Evolutionary conservation across 2,888 invertebrate species (phyloP).

Genomic region (Uropetala carovei): DNA sequence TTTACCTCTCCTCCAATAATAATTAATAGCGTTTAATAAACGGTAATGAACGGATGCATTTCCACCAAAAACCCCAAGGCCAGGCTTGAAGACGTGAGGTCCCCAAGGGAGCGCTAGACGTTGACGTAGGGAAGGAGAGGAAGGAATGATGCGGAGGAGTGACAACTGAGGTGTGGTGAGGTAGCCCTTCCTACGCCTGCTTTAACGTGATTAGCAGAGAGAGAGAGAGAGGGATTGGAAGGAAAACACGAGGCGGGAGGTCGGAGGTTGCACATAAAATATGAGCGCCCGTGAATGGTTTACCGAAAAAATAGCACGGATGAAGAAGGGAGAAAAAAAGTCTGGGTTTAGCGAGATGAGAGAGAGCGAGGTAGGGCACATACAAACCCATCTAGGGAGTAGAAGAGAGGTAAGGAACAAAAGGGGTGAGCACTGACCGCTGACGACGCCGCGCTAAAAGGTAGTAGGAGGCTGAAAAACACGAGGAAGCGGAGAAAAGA

Average conservation of each 20-base stretch:
- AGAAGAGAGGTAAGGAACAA: slow-evolving; percentile 22
- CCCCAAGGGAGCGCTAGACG: no score
- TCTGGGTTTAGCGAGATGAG: not conserved
- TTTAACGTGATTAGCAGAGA: not conserved
- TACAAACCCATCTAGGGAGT: slow-evolving; percentile 55
- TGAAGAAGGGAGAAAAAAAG: not conserved
- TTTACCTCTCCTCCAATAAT: no score
- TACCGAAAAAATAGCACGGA: not conserved
- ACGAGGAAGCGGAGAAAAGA: not conserved
- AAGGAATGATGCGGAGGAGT: no score
- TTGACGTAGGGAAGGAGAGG: no score
- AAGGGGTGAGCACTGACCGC: not conserved
- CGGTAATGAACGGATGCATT: no score
- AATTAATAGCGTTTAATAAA: no score
- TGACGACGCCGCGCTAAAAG: not conserved
- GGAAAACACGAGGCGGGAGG: not conserved
- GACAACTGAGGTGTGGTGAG: no score
- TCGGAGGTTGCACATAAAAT: slow-evolving; percentile 2
- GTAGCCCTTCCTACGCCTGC: not conserved
- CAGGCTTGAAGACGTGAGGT: no score
- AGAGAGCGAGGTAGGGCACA: not conserved
- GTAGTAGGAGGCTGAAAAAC: not conserved
- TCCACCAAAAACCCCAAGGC: no score
- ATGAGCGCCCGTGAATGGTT: not conserved
- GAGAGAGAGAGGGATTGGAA: not conserved